Conservation (phyloP, 2,888 invertebrate genomes). For the Campoplex capitator region DNA sequence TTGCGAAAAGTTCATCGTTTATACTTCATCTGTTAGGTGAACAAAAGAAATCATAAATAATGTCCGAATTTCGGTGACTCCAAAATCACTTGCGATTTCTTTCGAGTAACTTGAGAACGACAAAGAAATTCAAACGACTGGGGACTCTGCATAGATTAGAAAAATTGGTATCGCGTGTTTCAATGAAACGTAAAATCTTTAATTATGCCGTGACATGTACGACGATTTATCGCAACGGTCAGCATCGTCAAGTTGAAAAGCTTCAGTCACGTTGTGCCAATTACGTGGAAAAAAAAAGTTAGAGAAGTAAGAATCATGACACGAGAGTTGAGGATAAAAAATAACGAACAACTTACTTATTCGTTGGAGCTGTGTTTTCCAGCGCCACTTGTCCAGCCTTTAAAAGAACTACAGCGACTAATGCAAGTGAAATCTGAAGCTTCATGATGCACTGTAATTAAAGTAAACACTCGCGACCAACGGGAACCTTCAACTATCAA, state of each 20-base stretch:
- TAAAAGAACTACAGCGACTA: conserved; percentile 35
- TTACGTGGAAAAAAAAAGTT: too few relatives aligned
- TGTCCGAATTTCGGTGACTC: neutral
- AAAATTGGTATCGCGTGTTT: neutral
- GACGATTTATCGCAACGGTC: neutral
- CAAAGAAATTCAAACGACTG: neutral
- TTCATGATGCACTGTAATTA: conserved; percentile 56
- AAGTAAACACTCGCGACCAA: conserved; percentile 38
- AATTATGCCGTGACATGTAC: neutral
- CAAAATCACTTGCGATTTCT: neutral
- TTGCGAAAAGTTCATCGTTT: too few relatives aligned
- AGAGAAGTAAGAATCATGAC: neutral
- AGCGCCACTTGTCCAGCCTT: conserved; percentile 22
- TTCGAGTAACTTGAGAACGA: neutral
- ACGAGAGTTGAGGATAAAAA: neutral
- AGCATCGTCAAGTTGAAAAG: neutral
- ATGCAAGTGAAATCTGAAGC: conserved; percentile 29
- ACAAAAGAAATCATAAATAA: too few relatives aligned
- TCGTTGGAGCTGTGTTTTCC: conserved; percentile 22
- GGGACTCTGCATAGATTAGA: neutral
- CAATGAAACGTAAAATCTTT: neutral
- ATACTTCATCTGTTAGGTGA: too few relatives aligned
- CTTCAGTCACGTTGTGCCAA: neutral
- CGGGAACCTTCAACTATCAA: conserved; percentile 14
- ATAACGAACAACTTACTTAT: conserved; percentile 37